Evolutionary conservation across 2,888 invertebrate species (phyloP), one percentile per base, ranked within the genome.

Genomic region (Stenolophus ochropezus): DNA sequence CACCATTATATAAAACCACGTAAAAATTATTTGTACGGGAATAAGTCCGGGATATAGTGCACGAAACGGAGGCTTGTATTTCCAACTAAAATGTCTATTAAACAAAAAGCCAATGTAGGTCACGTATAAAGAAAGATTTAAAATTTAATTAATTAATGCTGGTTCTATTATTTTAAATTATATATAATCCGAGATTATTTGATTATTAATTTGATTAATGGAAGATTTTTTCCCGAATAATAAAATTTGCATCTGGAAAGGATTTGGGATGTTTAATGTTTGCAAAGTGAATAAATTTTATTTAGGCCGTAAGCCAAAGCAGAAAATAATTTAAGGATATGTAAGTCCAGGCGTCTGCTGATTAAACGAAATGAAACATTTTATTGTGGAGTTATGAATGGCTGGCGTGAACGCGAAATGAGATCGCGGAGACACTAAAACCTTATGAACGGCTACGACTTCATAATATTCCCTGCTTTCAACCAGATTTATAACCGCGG

Each of bases 301-400:
- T 69, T 69, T 33, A 33, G 16, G 16, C 18, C 18, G 33, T 69
- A 27, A 20, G 65, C 27, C 16, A 69, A 69, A 69, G n/a, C 61
- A 61, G 27, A 27, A 65, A 20, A 69, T 69, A 69, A 33, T 69
- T 69, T 18, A 33, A 33, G 14, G 8, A 16, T 18, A 69, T 69
- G 65, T 42, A 69, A 69, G 65, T 33, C 65, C 65, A 33, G 33
- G 33, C 25, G 16, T 25, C 11, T 53, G 25, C 51, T 51, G 74
- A 51, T 74, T 53, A 74, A 53, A 74, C 51, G 51, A 74, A 74
- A 74, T 74, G 74, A 74, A 74, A 74, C 74, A 74, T 49, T 74
- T 74, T 74, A 74, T 74, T 49, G 53, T 51, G 16, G 23, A 14
- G 51, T 74, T 53, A 27, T 74, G 53, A 74, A 74, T 74, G 74